Evolutionary conservation across 2,113 vertebrate species (phyloP).

Genomic region (Pycnonotus jocosus): DNA sequence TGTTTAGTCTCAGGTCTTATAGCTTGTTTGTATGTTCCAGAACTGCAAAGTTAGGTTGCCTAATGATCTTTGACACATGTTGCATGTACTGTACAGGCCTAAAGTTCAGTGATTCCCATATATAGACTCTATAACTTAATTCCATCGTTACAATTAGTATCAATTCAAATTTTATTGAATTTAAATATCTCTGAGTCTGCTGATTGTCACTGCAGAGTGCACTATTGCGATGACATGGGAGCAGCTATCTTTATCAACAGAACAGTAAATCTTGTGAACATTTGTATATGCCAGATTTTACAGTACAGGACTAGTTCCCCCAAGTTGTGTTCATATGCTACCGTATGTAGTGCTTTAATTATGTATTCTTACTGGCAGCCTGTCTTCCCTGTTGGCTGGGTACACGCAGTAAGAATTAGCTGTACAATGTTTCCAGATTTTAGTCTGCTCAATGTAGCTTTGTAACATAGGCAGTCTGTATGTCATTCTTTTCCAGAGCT

Average conservation of each 20-base stretch:
- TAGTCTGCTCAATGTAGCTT: not conserved
- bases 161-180: not conserved
- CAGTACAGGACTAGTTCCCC: not conserved
- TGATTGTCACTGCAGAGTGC: not conserved
- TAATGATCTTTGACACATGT: not conserved
- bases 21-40: not conserved
- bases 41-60: not conserved
- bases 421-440: not conserved
- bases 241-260: not conserved
- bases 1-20: not conserved
- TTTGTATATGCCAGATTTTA: not conserved
- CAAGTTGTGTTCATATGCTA: not conserved
- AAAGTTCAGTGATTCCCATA: not conserved
- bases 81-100: not conserved
- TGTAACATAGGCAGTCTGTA: not conserved
- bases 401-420: not conserved
- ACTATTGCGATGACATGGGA: not conserved
- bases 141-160: not conserved
- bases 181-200: not conserved
- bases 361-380: not conserved
- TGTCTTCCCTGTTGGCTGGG: not conserved
- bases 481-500: not conserved
- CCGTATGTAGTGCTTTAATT: not conserved
- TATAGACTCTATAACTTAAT: not conserved
- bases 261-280: not conserved